Evolutionary conservation across 1,140 invertebrate genomes (phyloP), one percentile per base, ranked within the genome.

Genomic region (Asobara japonica): DNA sequence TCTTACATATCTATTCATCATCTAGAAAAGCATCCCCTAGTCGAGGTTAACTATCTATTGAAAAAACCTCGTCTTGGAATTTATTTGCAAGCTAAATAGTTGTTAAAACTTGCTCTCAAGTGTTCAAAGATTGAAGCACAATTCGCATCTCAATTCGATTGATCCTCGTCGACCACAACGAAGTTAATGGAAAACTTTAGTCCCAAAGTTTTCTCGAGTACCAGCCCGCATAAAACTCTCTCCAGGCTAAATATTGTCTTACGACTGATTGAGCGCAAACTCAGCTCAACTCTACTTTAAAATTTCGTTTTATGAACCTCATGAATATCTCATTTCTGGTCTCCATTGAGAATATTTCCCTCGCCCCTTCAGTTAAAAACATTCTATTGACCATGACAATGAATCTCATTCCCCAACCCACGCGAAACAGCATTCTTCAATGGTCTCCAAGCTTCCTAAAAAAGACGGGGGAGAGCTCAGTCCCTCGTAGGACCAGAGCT

Each of bases 341-440:
- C 11, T 36, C 11, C 31, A 11, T 11, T 36, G 31, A 36, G 31
- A 36, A 6, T 36, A 11, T 6, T 51, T 16, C 45, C 8, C 3
- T 51, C 8, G 1, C 8, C 20, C 20, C 16, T 18, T 51, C 7
- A 51, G 18, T 11, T n/a, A 16, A 51, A 45, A 51, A 51, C n/a
- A 51, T 51, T 51, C 45, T 18, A 51, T 51, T 51, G 45, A 51
- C 45, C 45, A 51, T 51, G 45, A 51, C 45, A 51, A 51, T 51
- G 45, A 51, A 51, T 51, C 45, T 16, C 45, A 51, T 51, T 51
- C 20, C 45, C 45, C 45, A 18, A 13, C 45, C 4, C 45, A 51
- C n/a, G 18, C 8, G 45, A 51, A 51, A 51, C 20, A 51, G 20
- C n/a, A 51, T 51, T 51, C 20, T 18, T 18, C 45, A 51, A 51